These are phyloP conservation scores for Antedon mediterranea DNA, from an alignment of 53 echinoderm and acorn worm species.

Conservation along the genomic window DNA sequence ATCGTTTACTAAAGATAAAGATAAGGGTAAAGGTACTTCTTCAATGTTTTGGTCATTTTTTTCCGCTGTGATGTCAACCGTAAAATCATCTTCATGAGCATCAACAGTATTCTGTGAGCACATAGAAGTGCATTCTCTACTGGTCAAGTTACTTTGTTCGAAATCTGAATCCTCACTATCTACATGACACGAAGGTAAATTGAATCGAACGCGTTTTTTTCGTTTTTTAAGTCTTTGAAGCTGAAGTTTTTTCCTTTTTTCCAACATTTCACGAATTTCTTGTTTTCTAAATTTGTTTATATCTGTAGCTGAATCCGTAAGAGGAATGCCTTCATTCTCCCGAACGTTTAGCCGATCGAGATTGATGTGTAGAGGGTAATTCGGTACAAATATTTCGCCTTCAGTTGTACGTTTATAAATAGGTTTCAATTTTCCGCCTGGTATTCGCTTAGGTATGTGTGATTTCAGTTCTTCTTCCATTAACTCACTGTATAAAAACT, in stretches of 20 bases:
- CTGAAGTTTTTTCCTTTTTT: slow-evolving; percentile 28
- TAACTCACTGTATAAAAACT: slow-evolving; percentile 62
- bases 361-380: slow-evolving; percentile 15
- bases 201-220: slow-evolving; percentile 28
- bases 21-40: too few species aligned
- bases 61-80: not conserved
- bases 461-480: slow-evolving; percentile 47
- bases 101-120: not conserved
- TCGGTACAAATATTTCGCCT: slow-evolving; percentile 45
- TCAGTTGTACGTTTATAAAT: slow-evolving; percentile 31
- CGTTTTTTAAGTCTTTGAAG: slow-evolving; percentile 16
- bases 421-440: slow-evolving; percentile 81
- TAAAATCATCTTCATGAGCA: not conserved
- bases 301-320: slow-evolving; percentile 8
- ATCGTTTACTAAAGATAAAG: too few species aligned
- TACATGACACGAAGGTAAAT: slow-evolving; percentile 5
- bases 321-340: slow-evolving; percentile 3
- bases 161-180: slow-evolving; percentile 3
- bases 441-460: slow-evolving; percentile 37
- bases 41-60: too few species aligned
- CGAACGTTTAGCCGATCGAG: slow-evolving; percentile 16
- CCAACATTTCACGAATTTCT: slow-evolving; percentile 30
- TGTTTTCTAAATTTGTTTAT: slow-evolving; percentile 29
- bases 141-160: not conserved
- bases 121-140: not conserved